Base-by-base conservation (phyloP, 2,113 vertebrate species). In the Martes martes region DNA sequence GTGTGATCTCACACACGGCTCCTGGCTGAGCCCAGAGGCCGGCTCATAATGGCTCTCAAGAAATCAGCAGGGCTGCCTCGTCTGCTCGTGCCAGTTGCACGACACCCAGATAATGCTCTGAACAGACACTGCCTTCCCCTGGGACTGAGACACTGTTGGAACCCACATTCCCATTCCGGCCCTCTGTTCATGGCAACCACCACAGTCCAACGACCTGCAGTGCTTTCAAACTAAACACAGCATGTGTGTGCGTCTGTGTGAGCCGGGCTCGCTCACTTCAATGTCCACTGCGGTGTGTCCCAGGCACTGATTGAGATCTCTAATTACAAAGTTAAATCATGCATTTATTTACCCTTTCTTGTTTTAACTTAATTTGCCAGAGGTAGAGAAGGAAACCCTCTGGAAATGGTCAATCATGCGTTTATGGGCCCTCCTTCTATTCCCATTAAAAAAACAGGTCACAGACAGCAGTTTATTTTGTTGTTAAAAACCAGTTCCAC, bases 281-380 rank as follows among this genome's bases (percentile, higher is more conserved):
- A 52, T 19, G n/a, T 59, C 36, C 52, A 9, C 36, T 50, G 10
- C 21, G 7, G 33, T 61, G 4, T 24, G 18, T 24, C 65, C 71
- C 16, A 86, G 59, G 26, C 8, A 59, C 39, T 4, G 3, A 57
- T 0, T n/a, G 69, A 89, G 45, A 84, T 52, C 26, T 59, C 82
- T 55, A 39, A 93, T 63, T 23, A 47, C 36, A 79, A 86, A 39
- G 11, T 67, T 50, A 95, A 95, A 81, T 67, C 4, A 59, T 18
- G n/a, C 31, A 7, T 69, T 74, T 80, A 55, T 39, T 78, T 67
- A 55, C 50, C n/a, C 50, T 94, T 79, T 61, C n/a, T 90, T 52
- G 18, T 67, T 36, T 89, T 89, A 42, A 82, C 28, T 89, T 47
- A 76, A 83, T 67, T 82, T 52, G 52, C n/a, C 57, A 82, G 24